A percentile compares a stretch with the other conserved stretches of the same genome.
Conservation (phyloP, 2,888 invertebrate species). For the Crossocerus cetratus region DNA sequence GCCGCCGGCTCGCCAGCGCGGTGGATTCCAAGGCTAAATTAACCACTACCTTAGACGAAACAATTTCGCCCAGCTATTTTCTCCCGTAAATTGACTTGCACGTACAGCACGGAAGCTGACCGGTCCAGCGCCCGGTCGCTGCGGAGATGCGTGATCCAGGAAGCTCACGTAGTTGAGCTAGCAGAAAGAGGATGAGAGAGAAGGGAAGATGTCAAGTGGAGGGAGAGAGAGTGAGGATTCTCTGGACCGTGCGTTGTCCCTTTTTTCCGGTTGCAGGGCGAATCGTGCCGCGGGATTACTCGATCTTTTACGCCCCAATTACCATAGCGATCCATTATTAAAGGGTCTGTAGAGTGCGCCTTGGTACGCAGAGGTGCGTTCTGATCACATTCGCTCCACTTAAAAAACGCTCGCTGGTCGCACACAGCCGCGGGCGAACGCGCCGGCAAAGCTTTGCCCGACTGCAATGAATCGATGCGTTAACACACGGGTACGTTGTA, state of each 20-base stretch:
- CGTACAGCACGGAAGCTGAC: slow-evolving; percentile 24
- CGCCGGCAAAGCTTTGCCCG: neutral
- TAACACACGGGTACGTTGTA: too few relatives aligned
- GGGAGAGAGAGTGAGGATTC: slow-evolving; percentile 12
- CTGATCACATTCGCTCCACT: slow-evolving; percentile 36
- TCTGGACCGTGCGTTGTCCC: slow-evolving; percentile 11
- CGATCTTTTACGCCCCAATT: slow-evolving; percentile 70
- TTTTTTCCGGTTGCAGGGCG: slow-evolving; percentile 29
- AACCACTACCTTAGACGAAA: slow-evolving; percentile 67
- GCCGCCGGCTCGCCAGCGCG: slow-evolving; percentile 46
- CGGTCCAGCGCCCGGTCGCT: neutral
- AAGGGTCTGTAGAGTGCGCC: slow-evolving; percentile 22
- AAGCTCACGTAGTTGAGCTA: slow-evolving; percentile 14
- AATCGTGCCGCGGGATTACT: slow-evolving; percentile 61
- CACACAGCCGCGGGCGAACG: neutral
- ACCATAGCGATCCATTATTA: slow-evolving; percentile 67
- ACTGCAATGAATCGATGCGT: too few relatives aligned
- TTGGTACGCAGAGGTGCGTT: too few relatives aligned
- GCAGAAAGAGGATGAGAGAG: neutral
- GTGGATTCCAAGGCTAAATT: slow-evolving; percentile 62
- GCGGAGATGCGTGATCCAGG: slow-evolving; percentile 20
- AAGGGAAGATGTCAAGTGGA: neutral
- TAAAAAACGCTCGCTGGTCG: slow-evolving; percentile 39
- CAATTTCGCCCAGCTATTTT: slow-evolving; percentile 67
- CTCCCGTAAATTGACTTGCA: slow-evolving; percentile 66